Conservation (phyloP, 64 coral and sea anemone species). For the Montipora sp. region DNA sequence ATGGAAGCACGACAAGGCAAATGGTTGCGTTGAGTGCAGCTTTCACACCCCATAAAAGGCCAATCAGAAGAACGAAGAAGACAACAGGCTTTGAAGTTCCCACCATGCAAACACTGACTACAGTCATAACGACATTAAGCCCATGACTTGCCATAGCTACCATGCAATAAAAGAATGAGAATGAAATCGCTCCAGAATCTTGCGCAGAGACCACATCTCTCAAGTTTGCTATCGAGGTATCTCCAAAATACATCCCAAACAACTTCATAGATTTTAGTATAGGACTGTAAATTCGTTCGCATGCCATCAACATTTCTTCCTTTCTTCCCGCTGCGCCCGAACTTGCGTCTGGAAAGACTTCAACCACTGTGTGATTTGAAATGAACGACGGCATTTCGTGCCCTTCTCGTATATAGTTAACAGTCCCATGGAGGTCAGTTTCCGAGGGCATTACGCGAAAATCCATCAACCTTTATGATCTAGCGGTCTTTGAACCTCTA, state of each 20-base stretch:
- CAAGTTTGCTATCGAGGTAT: not conserved
- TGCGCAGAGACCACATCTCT: no score
- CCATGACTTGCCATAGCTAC: not conserved
- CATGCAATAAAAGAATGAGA: not conserved
- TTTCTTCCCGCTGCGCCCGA: not conserved
- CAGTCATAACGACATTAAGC: not conserved
- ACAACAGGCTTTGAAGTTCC: not conserved
- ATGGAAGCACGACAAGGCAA: not conserved
- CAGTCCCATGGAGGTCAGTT: not conserved
- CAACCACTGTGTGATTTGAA: not conserved
- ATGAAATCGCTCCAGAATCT: not conserved
- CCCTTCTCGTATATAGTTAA: not conserved
- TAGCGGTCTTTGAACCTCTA: no score
- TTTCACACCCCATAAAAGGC: not conserved
- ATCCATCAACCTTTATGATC: not conserved
- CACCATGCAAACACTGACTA: not conserved
- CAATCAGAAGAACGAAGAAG: not conserved
- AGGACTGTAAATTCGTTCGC: not conserved
- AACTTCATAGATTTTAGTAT: conserved; percentile 4
- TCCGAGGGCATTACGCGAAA: not conserved
- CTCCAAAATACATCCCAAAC: conserved; percentile 6
- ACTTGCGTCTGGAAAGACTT: not conserved
- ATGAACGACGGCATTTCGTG: not conserved
- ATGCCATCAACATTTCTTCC: not conserved
- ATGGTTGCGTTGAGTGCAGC: not conserved